These are phyloP conservation scores for Leptarthrus brevirostris DNA, from an alignment of 2,888 invertebrate genomes.

Conservation along the genomic window DNA sequence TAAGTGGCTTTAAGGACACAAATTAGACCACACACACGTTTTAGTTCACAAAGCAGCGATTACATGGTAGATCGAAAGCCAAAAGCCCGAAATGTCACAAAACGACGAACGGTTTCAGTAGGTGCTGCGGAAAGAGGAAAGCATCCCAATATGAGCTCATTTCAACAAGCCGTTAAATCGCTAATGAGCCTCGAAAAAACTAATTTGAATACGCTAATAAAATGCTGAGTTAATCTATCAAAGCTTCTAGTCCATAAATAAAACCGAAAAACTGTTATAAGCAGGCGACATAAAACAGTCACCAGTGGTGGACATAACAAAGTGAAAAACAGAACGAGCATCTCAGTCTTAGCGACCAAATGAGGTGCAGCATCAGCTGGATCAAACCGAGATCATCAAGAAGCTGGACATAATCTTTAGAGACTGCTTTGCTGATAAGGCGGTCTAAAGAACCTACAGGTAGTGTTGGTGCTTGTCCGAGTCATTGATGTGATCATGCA, in stretches of 20 bases:
- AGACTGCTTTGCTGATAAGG: too few relatives aligned
- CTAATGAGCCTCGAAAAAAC: constrained; percentile 35
- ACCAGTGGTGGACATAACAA: constrained; percentile 14
- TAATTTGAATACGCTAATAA: constrained; percentile 33
- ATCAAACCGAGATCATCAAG: background rate
- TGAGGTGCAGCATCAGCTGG: background rate
- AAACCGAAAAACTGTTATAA: constrained; percentile 5
- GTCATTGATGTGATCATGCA: background rate
- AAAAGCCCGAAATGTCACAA: background rate
- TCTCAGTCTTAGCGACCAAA: constrained; percentile 11
- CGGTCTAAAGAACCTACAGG: background rate
- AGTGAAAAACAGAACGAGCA: background rate
- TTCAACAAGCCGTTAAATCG: constrained; percentile 25
- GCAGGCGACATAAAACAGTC: constrained; percentile 3
- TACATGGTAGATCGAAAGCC: background rate
- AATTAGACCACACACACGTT: constrained; percentile 39
- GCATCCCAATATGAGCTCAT: background rate
- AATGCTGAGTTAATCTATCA: constrained; percentile 37
- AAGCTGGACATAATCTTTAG: constrained; percentile 1
- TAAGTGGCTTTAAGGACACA: constrained; percentile 24
- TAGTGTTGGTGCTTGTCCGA: background rate
- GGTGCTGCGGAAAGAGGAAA: background rate
- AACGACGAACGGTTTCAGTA: background rate
- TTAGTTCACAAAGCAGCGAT: background rate
- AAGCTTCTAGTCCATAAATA: constrained; percentile 36